These are phyloP conservation scores for Platyrinchus mystaceus DNA, from an alignment of 2,797 vertebrate genomes.

Conservation along the genomic window DNA sequence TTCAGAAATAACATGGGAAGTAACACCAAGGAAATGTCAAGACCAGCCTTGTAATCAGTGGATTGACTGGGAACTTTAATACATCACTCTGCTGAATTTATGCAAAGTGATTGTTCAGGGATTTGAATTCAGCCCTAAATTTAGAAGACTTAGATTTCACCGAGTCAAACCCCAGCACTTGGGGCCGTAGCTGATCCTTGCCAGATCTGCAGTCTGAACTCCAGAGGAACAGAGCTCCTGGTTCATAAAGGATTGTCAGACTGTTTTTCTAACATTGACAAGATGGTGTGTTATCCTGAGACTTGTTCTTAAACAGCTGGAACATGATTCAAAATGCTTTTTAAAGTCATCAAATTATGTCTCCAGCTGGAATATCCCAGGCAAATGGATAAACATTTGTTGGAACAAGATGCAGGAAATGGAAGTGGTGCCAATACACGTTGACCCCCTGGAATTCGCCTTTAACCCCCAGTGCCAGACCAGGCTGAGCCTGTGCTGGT, in stretches of 20 bases:
- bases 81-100: not conserved
- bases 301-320: not conserved
- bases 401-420: not conserved
- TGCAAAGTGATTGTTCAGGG: not conserved
- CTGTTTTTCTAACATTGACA: not conserved
- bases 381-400: not conserved
- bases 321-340: not conserved
- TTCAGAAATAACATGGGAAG: not conserved
- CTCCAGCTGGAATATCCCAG: not conserved
- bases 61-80: not conserved
- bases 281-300: not conserved
- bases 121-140: not conserved
- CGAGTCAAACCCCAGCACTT: not conserved
- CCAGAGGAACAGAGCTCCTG: not conserved
- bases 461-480: accelerated
- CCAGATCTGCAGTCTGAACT: not conserved
- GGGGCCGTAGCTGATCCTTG: not conserved
- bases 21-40: not conserved
- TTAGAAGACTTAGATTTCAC: not conserved
- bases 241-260: not conserved
- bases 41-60: not conserved
- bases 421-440: accelerated
- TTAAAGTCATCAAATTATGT: not conserved
- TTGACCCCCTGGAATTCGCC: not conserved
- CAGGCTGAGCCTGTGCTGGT: not conserved